Evolutionary conservation across 2,797 vertebrate species (phyloP), one percentile per base, ranked within the genome.

Genomic region (Betta splendens): DNA sequence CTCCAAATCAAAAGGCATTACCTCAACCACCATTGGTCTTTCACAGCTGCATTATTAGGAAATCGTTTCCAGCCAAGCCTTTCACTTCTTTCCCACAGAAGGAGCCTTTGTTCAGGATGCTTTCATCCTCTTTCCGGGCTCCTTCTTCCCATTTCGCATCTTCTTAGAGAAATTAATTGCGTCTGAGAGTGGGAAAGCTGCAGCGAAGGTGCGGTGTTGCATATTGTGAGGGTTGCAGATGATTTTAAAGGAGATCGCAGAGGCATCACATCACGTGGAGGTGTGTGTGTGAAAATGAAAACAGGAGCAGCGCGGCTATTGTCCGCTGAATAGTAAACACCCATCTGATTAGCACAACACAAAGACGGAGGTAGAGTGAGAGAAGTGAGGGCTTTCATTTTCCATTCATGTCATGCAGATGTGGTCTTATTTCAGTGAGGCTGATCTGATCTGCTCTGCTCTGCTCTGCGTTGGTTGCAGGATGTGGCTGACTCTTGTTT

Each of bases 261-360:
- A 68, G 47, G 22, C 28, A 63, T 75, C 51, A 43, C 15, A 43
- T 66, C 39, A 43, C 22, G 51, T 9, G 31, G 64, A 58, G 48
- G 28, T 32, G 31, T 35, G 15, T 23, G 20, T 11, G 26, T 69
- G 61, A 64, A 63, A 36, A 20, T 61, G 59, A 58, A 69, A 64
- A 72, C 50, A 47, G 45, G 20, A 58, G 44, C 66, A 55, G 51
- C 50, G 39, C 46, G 35, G 59, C 37, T 55, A 77, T 74, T 69
- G 48, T 61, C 65, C 46, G 21, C 72, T 72, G 87, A 72, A 86
- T 84, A 80, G 76, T 89, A 85, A 91, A 77, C 72, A 91, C 91
- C 84, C 90, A 91, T 92, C 81, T 92, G 86, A 91, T 92, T 91
- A 91, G 26, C 59, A 3, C 35, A 3, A 32, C 45, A 88, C 81